phyloP scores from a whole-genome alignment of 64 coral and sea anemone species.

The Actinia equina region DNA sequence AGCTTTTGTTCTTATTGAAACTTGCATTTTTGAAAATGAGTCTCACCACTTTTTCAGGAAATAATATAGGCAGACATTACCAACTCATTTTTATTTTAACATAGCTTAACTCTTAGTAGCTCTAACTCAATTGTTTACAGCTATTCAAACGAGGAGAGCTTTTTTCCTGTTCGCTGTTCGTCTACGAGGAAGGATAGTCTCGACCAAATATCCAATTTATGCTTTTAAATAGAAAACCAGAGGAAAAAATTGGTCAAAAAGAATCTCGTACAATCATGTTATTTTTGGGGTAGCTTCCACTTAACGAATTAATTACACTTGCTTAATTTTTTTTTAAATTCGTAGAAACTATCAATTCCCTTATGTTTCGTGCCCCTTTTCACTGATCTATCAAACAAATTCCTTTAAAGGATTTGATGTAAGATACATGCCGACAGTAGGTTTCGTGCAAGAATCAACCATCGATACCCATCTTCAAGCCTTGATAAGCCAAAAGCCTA shows the following conservation, averaged over 20 bases:
- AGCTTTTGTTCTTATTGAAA: no score
- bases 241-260: neutral
- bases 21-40: no score
- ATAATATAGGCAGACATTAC: no score
- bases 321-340: no score
- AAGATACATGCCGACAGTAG: conserved; percentile 4
- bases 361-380: no score
- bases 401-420: neutral
- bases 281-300: no score
- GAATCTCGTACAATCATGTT: neutral
- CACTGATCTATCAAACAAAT: neutral
- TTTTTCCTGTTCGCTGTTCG: conserved; percentile 4
- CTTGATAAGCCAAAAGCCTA: conserved; percentile 18
- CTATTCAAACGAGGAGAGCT: neutral
- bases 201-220: neutral
- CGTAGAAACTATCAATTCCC: no score
- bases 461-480: conserved; percentile 18
- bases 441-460: conserved; percentile 24
- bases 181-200: neutral
- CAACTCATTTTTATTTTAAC: neutral
- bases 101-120: neutral
- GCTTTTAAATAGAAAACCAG: neutral
- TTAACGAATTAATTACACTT: no score
- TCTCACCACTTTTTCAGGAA: no score
- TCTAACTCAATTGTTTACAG: neutral